Percentiles rank a stretch among this genome's conserved stretches.
phyloP scores from a whole-genome alignment of 2,797 vertebrate species.

The Oceanodroma leucorhoa region DNA sequence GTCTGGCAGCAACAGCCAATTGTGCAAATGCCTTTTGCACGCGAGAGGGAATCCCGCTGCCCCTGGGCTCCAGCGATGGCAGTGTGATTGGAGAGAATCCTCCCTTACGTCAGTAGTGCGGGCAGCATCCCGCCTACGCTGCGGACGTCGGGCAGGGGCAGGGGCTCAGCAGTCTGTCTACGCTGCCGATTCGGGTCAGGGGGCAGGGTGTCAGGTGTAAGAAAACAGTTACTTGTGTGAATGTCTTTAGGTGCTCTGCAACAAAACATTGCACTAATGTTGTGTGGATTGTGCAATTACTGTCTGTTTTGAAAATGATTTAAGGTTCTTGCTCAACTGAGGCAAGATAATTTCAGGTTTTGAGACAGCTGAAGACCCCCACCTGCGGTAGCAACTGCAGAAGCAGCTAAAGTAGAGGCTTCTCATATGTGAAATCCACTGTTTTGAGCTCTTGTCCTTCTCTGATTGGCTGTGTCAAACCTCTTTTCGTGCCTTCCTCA shows the following conservation, averaged over 20 bases:
- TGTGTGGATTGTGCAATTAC: not conserved
- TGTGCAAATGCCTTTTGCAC: not conserved
- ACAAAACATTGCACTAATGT: not conserved
- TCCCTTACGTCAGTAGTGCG: fast-evolving
- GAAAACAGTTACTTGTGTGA: not conserved
- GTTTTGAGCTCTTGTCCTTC: not conserved
- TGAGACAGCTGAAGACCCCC: not conserved
- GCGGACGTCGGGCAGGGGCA: fast-evolving
- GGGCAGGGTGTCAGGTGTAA: too few species aligned
- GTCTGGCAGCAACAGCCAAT: not conserved
- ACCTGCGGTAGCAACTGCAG: not conserved
- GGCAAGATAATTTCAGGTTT: not conserved
- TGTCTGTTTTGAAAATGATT: not conserved
- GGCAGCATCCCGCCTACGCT: fast-evolving
- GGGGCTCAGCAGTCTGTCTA: not conserved
- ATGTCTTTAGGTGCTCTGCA: fast-evolving
- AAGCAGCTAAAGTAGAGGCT: not conserved
- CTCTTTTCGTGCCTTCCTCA: not conserved
- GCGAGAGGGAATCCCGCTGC: fast-evolving
- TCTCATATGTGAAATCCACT: not conserved
- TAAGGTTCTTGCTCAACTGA: not conserved
- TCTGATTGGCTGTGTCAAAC: not conserved
- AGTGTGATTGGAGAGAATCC: not conserved
- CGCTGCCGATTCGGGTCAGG: fast-evolving
- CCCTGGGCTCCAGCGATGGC: not conserved